phyloP scores from a whole-genome alignment of 37 sponge, comb jelly and placozoan genomes.

The Cladorhizidae sp. region DNA sequence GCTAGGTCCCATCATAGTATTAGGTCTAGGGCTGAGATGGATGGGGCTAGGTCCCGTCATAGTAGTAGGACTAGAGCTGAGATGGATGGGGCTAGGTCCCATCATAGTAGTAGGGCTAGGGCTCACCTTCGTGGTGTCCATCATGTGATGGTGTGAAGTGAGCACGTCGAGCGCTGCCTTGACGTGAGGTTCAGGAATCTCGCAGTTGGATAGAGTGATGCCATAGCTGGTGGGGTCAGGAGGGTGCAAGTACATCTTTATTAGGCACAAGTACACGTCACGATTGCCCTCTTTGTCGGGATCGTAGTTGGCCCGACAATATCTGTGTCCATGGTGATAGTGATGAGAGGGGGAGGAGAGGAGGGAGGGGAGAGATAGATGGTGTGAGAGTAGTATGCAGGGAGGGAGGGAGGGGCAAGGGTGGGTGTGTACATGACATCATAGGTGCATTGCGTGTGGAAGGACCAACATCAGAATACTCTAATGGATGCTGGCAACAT shows the following conservation, averaged over 20 bases:
- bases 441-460: too few relatives aligned
- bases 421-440: not conserved
- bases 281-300: constrained; percentile 46
- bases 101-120: not conserved
- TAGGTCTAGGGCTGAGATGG: too few relatives aligned
- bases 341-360: not conserved
- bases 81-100: not conserved
- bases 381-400: not conserved
- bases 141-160: constrained; percentile 60
- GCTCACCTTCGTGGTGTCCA: constrained; percentile 81
- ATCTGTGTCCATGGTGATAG: too few relatives aligned
- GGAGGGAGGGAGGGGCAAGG: not conserved
- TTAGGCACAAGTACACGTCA: constrained; percentile 75
- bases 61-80: too few relatives aligned
- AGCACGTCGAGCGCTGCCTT: constrained; percentile 69
- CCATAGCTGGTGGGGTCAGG: constrained; percentile 55
- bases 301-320: constrained; percentile 63
- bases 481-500: too few relatives aligned
- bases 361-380: not conserved
- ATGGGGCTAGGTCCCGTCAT: too few relatives aligned
- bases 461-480: too few relatives aligned
- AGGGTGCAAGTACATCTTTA: constrained; percentile 81
- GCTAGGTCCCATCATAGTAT: too few relatives aligned
- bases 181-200: constrained; percentile 58
- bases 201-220: constrained; percentile 16